phyloP scores from a whole-genome alignment of 2,888 invertebrate species.

The Tenodera sinensis region DNA sequence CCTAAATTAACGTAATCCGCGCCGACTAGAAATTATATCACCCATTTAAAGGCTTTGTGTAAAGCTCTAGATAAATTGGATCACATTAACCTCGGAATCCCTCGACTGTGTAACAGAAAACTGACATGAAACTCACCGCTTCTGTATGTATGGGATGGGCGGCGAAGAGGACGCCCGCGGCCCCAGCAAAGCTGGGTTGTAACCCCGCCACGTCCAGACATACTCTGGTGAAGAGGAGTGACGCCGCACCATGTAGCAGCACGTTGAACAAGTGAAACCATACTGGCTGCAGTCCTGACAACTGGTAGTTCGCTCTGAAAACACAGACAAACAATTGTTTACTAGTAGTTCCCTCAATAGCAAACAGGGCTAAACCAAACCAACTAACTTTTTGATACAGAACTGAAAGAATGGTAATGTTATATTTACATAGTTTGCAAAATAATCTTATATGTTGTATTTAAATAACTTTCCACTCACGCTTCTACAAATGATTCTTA shows the following conservation, averaged over 20 bases:
- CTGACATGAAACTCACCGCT: constrained; percentile 64
- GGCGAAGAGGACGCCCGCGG: constrained; percentile 75
- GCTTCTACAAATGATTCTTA: too few relatives aligned
- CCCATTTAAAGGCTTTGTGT: too few relatives aligned
- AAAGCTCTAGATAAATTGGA: background rate
- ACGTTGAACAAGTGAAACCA: constrained; percentile 83
- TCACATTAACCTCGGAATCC: background rate
- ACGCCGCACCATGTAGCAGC: constrained; percentile 68
- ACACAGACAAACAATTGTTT: background rate
- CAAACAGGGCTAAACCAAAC: too few relatives aligned
- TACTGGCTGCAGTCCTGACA: constrained; percentile 65
- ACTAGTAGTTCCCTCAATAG: background rate
- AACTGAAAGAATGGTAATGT: too few relatives aligned
- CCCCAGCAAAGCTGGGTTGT: constrained; percentile 64
- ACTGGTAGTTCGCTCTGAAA: constrained; percentile 70
- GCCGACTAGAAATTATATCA: too few relatives aligned
- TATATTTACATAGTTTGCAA: too few relatives aligned
- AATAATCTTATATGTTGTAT: too few relatives aligned
- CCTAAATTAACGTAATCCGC: too few relatives aligned
- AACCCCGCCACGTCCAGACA: constrained; percentile 65
- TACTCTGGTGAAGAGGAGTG: constrained; percentile 66
- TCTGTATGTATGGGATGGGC: constrained; percentile 87
- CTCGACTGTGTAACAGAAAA: background rate
- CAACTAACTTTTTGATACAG: too few relatives aligned
- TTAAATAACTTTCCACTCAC: too few relatives aligned